These are phyloP conservation scores for Barypeithes pellucidus DNA, from an alignment of 2,888 invertebrate genomes.

Conservation along the genomic window DNA sequence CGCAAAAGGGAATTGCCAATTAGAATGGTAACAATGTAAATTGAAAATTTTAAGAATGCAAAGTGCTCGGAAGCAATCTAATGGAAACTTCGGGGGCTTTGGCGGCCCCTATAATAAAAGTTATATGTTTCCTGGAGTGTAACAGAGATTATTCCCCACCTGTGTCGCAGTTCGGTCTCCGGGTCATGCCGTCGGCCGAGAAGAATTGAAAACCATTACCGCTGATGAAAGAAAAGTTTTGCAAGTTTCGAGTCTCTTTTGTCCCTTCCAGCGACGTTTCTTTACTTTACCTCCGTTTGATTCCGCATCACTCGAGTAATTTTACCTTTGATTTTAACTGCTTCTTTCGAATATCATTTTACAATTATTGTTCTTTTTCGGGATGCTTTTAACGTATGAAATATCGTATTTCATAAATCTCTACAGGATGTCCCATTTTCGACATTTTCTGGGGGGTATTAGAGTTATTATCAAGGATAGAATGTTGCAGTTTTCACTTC, in stretches of 20 bases:
- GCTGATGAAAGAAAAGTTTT: constrained; percentile 72
- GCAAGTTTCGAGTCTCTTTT: constrained; percentile 68
- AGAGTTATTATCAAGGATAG: too few species aligned
- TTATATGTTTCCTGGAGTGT: constrained; percentile 59
- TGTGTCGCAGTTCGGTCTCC: constrained; percentile 56
- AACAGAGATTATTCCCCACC: constrained; percentile 58
- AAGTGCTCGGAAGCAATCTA: constrained; percentile 49
- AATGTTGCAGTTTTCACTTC: too few species aligned
- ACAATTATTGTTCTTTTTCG: not conserved
- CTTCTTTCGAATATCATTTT: constrained; percentile 41
- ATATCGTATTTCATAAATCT: not conserved
- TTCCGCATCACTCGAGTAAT: constrained; percentile 48
- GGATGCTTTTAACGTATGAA: not conserved
- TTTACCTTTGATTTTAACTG: constrained; percentile 49
- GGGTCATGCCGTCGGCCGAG: constrained; percentile 62
- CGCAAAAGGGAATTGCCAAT: constrained; percentile 46
- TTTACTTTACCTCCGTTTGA: constrained; percentile 55
- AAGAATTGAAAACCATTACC: constrained; percentile 71
- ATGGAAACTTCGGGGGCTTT: constrained; percentile 47
- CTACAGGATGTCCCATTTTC: too few species aligned
- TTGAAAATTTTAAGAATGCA: constrained; percentile 50
- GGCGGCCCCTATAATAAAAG: constrained; percentile 55
- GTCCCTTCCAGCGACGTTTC: constrained; percentile 66
- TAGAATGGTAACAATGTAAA: constrained; percentile 53
- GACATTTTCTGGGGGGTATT: too few species aligned